Base-by-base conservation (phyloP, 1,140 invertebrate genomes). In the Phortica variegata region DNA sequence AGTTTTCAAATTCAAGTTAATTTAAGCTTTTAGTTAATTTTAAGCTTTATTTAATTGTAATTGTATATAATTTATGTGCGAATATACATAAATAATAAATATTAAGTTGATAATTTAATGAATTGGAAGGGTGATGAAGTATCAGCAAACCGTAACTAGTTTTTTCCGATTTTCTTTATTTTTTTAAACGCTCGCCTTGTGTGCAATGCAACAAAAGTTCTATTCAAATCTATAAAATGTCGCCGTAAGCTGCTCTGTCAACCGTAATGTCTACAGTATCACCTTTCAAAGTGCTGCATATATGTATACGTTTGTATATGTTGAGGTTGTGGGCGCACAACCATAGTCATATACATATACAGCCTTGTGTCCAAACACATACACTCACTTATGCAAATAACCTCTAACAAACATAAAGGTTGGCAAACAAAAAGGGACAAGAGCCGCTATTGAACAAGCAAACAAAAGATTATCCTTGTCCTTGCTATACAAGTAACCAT, bases 401-500 rank as follows among this genome's bases (percentile, higher is more conserved):
- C 45, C 49, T 36, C 52, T 32, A 54, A 43, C 54, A 47, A 56
- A 38, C 42, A 48, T 47, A 60, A 58, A 56, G 59, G 46, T 54
- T 58, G 51, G 49, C 40, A 29, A 16, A 37, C 53, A 12, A 54
- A 54, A 54, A 43, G 44, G 43, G 37, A 46, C 26, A 39, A 43
- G 37, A 44, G 43, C 15, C 42, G 33, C 45, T 33, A 21, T 49
- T 55, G 56, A 54, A 50, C 43, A 29, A 34, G 47, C 60, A 63
- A 68, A 68, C 60, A 68, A 68, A 60, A 68, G 63, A 68, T 66
- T 66, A 66, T 66, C 57, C 63, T 62, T 66, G 63, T 60, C 57
- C 63, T 68, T 68, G 52, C 54, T 56, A 49, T 19, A 54, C 38
- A 48, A 44, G 43, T 49, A 46, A 49, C 59, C 39, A 20, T 29